Evolutionary conservation across 1,140 invertebrate genomes (phyloP), one percentile per base, ranked within the genome.

Genomic region (Plutomurus gul): DNA sequence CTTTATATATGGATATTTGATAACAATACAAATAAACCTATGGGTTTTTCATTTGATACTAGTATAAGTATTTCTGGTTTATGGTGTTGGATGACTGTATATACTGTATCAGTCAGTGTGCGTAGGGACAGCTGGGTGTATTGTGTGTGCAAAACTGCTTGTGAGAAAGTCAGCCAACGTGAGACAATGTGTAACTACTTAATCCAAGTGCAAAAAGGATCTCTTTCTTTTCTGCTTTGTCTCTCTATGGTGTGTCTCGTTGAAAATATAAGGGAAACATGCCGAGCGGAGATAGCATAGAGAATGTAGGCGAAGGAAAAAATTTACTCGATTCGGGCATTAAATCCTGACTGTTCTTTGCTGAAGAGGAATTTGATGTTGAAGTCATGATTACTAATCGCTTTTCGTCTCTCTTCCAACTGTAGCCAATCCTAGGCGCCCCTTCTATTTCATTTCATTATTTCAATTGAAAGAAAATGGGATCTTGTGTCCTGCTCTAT

Each of bases 311-410:
- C n/a, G 16, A n/a, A 71, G 20, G 39, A 37, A 71, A 71, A 39
- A 20, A 71, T n/a, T 22, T 71, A 25, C 33, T 71, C 22, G 65
- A 71, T 71, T 71, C 25, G 33, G 65, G 65, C 7, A 71, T 71
- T 71, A 71, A 71, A 39, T 39, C 18, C 25, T 18, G 36, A 25
- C n/a, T 39, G 36, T 39, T 71, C 20, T 71, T 71, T 39, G 36
- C 36, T 40, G 10, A 36, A 71, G 39, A 39, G 65, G 65, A 71
- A 71, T 39, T 71, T 71, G 65, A 43, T 71, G 65, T 27, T 71
- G 36, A 40, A 71, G 65, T 71, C 65, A 71, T 71, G 65, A 71
- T 71, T 71, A 71, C 65, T 71, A 71, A 71, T 71, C 65, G 65
- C 51, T 71, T 71, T 71, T 71, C 36, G 36, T 40, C 65, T 71